Evolutionary conservation across 2,888 invertebrate species (phyloP).

Genomic region (Lutraria lutraria): DNA sequence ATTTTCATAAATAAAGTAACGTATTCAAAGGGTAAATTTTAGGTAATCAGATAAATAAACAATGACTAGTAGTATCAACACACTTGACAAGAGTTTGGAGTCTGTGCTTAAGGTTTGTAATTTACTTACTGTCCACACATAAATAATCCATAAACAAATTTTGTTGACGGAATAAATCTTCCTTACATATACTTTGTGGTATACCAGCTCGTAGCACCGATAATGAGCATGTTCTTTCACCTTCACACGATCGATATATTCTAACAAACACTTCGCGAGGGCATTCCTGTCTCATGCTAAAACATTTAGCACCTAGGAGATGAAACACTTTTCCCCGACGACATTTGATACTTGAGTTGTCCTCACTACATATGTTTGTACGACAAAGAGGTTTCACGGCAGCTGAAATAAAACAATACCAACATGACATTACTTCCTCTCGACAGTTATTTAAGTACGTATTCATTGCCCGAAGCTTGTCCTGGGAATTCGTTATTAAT

Average conservation of each 20-base stretch:
- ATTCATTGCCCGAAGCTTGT: no score
- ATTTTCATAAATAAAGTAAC: no score
- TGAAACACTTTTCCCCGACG: slow-evolving; percentile 67
- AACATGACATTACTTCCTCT: background rate
- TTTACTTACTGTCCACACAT: slow-evolving; percentile 71
- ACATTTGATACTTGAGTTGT: slow-evolving; percentile 65
- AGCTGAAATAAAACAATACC: slow-evolving; percentile 46
- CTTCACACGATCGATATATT: slow-evolving; percentile 72
- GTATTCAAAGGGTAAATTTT: no score
- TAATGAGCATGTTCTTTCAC: slow-evolving; percentile 63
- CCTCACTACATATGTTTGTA: slow-evolving; percentile 71
- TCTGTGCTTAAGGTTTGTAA: no score
- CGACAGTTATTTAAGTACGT: background rate
- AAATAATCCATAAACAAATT: slow-evolving; percentile 74
- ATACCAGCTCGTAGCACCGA: slow-evolving; percentile 54
- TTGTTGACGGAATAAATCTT: slow-evolving; percentile 52
- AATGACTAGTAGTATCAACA: no score
- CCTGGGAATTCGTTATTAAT: no score
- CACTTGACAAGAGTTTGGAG: no score
- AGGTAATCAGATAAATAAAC: no score
- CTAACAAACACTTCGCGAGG: slow-evolving; percentile 61
- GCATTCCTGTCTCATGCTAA: slow-evolving; percentile 63
- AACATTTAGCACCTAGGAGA: slow-evolving; percentile 64
- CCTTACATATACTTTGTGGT: slow-evolving; percentile 59
- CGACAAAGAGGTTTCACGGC: slow-evolving; percentile 63